Evolutionary conservation across 1,140 invertebrate species (phyloP), one percentile per base, ranked within the genome.

Genomic region (Neuroterus valhalla): DNA sequence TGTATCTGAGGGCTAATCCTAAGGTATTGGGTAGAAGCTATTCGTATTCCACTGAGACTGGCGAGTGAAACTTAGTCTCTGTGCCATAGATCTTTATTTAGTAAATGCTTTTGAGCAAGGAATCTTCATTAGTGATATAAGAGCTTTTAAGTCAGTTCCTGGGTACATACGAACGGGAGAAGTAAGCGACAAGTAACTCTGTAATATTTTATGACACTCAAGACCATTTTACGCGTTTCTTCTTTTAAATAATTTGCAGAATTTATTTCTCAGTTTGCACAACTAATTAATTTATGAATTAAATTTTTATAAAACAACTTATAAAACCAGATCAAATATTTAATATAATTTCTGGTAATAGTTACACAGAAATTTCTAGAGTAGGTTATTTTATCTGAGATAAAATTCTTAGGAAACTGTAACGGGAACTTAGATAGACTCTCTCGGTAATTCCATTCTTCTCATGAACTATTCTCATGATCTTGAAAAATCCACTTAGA

Each of bases 101-200:
- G 78, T 67, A 77, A 78, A 73, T 79, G 79, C 74, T 81, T 76
- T 68, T 42, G 70, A 67, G 74, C 78, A 66, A 83, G 81, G 79
- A 79, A 84, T 84, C 83, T 84, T 84, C 81, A 84, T 84, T 84
- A 84, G 76, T 62, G 66, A 72, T 80, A 81, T 81, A 81, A 80
- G 77, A 77, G 78, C 73, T 72, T 79, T 70, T 74, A 76, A 78
- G 78, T 62, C 45, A 66, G 78, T 67, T 72, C 76, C 66, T 73
- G 62, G 26, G 0, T 66, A 55, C 55, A 69, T 44, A 78, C 71
- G 76, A 80, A 82, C 76, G 77, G 79, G 72, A 75, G 80, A 72
- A 80, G 78, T 72, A 78, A 77, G 71, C 72, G 21, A 77, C 66
- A 76, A 78, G 71, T 69, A 70, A 44, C 23, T 19, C 42, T 52